Percentiles rank a stretch among this genome's conserved stretches.
These are phyloP conservation scores for Campylomormyrus tamandua DNA, from an alignment of 2,113 vertebrate species.

Conservation along the genomic window DNA sequence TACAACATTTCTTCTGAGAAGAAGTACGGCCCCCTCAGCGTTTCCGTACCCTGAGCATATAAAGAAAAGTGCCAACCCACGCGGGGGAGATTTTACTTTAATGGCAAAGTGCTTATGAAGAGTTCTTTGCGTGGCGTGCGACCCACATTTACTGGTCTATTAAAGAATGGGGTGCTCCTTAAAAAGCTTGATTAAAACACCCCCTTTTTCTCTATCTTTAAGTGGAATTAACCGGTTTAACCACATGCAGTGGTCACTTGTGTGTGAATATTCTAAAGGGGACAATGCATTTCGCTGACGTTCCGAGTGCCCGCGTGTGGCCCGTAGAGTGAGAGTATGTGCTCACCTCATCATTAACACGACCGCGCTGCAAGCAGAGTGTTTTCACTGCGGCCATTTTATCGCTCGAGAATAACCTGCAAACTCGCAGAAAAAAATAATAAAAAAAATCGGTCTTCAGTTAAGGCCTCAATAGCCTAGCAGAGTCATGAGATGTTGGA, in stretches of 20 bases:
- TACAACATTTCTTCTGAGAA: slow-evolving; percentile 13
- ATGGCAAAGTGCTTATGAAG: slow-evolving; percentile 29
- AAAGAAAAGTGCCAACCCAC: background rate
- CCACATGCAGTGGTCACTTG: background rate
- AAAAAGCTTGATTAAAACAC: slow-evolving; percentile 25
- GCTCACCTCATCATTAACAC: background rate
- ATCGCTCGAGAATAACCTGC: background rate
- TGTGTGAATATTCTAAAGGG: background rate
- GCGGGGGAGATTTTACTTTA: slow-evolving; percentile 32
- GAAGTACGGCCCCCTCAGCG: slow-evolving; percentile 18
- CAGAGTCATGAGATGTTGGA: background rate
- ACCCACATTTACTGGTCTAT: slow-evolving; percentile 23
- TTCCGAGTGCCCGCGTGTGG: too few species aligned
- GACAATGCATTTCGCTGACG: background rate
- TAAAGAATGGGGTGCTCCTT: slow-evolving; percentile 17
- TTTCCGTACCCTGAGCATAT: background rate
- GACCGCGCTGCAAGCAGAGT: background rate
- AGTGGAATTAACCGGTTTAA: slow-evolving; percentile 26
- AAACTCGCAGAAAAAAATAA: background rate
- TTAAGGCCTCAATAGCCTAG: background rate
- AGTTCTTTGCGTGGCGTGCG: slow-evolving; percentile 27
- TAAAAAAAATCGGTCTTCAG: background rate
- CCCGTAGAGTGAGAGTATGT: background rate
- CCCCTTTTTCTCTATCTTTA: slow-evolving; percentile 19
- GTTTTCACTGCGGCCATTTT: background rate